These are phyloP conservation scores for Sus scrofa DNA, from an alignment of 2,113 vertebrate genomes.

Conservation along the genomic window DNA sequence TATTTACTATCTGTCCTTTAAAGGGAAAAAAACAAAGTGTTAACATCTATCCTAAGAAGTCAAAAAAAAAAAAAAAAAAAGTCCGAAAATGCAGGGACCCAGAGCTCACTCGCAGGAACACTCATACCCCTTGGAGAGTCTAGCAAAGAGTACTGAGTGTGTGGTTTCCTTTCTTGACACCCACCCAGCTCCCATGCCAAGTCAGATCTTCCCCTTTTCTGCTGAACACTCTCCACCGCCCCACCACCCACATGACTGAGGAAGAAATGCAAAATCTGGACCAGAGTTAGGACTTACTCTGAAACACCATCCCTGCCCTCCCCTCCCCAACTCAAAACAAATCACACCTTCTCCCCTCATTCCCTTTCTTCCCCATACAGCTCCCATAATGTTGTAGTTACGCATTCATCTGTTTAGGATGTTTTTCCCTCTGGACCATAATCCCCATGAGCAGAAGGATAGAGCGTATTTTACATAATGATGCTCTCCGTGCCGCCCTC, in stretches of 20 bases:
- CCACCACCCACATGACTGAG: background rate
- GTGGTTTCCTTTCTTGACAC: background rate
- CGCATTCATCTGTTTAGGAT: background rate
- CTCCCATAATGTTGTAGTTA: background rate
- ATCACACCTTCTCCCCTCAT: background rate
- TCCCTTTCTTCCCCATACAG: background rate
- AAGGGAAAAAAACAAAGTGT: background rate
- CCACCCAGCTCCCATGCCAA: background rate
- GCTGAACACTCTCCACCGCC: background rate
- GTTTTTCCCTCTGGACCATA: background rate
- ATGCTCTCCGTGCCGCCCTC: background rate
- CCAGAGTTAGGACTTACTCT: background rate
- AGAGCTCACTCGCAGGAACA: background rate
- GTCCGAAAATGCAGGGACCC: background rate
- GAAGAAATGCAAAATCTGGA: slow-evolving; percentile 18
- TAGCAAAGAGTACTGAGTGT: background rate
- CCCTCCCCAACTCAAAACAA: background rate
- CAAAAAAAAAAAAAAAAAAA: background rate
- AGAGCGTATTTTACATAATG: background rate
- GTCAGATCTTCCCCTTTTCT: background rate
- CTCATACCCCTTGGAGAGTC: background rate
- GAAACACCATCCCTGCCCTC: background rate
- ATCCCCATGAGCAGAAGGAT: background rate
- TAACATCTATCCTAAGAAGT: background rate
- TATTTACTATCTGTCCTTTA: slow-evolving; percentile 7